Evolutionary conservation across 2,113 vertebrate genomes (phyloP).

Genomic region (Heterotis niloticus): DNA sequence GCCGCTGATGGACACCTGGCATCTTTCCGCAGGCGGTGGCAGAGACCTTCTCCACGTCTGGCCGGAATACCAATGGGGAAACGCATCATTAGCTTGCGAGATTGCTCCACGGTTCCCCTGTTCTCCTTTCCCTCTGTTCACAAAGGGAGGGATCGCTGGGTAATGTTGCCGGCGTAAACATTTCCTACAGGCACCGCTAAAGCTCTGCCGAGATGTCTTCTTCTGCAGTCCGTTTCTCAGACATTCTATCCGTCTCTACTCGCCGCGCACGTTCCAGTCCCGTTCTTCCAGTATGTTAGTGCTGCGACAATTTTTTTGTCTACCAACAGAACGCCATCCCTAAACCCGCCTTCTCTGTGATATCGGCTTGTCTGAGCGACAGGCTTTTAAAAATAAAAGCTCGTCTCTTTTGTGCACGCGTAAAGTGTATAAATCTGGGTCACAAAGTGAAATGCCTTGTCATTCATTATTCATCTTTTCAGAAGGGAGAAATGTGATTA

Average conservation of each 20-base stretch:
- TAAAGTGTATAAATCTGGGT: constrained; percentile 32
- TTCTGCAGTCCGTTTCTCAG: not conserved
- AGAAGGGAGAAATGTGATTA: constrained; percentile 55
- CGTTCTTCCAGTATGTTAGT: too few relatives aligned
- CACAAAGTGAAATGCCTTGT: constrained; percentile 35
- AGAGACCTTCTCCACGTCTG: not conserved
- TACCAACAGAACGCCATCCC: not conserved
- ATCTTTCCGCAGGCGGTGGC: not conserved
- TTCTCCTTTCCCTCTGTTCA: not conserved
- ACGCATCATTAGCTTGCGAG: constrained; percentile 12
- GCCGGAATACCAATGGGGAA: not conserved
- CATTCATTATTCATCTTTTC: constrained; percentile 60
- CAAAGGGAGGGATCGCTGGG: not conserved
- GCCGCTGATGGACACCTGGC: not conserved
- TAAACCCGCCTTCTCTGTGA: constrained; percentile 12
- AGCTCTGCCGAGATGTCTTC: not conserved
- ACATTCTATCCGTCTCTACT: not conserved
- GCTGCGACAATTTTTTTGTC: not conserved
- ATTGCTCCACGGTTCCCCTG: not conserved
- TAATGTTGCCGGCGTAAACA: not conserved
- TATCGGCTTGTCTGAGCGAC: not conserved
- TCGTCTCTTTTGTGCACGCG: constrained; percentile 6
- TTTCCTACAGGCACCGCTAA: not conserved
- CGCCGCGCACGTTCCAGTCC: not conserved
- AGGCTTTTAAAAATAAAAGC: constrained; percentile 16